Percentiles rank a stretch among this genome's conserved stretches.
These are phyloP conservation scores for Tachysurus vachellii DNA, from an alignment of 2,113 vertebrate species.

Conservation along the genomic window DNA sequence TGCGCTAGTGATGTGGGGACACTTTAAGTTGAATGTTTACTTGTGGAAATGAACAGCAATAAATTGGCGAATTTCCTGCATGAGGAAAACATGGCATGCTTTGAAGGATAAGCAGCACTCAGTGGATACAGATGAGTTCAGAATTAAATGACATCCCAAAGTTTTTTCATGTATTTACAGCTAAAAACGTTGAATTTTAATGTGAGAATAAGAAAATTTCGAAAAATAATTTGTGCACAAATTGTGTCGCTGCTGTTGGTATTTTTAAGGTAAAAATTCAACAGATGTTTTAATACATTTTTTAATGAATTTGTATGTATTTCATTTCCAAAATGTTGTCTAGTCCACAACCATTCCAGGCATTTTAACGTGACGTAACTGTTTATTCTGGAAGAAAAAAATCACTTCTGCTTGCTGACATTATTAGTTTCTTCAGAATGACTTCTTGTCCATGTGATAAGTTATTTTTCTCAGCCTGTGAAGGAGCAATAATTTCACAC, in stretches of 20 bases:
- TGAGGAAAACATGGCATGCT: background rate
- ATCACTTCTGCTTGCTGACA: background rate
- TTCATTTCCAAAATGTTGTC: background rate
- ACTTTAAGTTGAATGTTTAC: background rate
- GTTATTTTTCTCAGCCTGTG: constrained; percentile 12
- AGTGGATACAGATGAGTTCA: background rate
- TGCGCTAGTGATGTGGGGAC: background rate
- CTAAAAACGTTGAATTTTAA: background rate
- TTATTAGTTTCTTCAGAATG: background rate
- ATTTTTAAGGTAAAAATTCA: background rate
- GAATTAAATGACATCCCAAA: background rate
- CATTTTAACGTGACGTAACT: background rate
- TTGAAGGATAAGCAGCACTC: background rate
- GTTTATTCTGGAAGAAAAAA: background rate
- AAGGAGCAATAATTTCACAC: constrained; percentile 1
- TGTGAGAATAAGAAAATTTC: background rate
- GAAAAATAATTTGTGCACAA: background rate
- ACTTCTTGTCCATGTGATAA: background rate
- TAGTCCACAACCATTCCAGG: background rate
- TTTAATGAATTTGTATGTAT: background rate
- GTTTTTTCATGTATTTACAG: background rate
- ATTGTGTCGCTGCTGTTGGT: background rate
- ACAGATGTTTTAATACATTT: background rate
- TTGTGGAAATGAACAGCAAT: background rate
- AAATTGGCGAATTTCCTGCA: background rate